Evolutionary conservation across 2,797 vertebrate genomes (phyloP).

Genomic region (Artibeus lituratus): DNA sequence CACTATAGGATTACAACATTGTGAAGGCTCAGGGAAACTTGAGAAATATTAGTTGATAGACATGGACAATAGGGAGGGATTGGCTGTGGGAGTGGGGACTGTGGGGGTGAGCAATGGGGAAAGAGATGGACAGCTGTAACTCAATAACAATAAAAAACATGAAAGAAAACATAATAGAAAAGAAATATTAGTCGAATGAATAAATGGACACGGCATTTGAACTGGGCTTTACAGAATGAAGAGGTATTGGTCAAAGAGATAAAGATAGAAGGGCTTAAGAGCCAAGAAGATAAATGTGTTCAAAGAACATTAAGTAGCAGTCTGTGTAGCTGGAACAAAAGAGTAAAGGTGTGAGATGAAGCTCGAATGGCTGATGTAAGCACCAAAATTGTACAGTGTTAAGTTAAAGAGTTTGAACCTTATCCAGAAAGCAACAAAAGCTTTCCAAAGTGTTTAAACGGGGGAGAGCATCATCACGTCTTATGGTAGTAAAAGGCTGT

Average conservation of each 20-base stretch:
- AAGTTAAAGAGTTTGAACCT: conserved; percentile 14
- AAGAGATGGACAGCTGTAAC: too few species aligned
- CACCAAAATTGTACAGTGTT: neutral
- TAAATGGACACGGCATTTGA: neutral
- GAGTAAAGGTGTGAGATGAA: neutral
- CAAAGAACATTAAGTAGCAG: neutral
- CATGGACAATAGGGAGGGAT: too few species aligned
- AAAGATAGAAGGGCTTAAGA: conserved; percentile 8
- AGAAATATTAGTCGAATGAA: conserved; percentile 21
- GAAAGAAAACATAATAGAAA: too few species aligned
- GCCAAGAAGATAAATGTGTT: neutral
- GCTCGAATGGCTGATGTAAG: neutral
- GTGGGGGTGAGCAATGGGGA: too few species aligned
- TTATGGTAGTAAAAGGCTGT: neutral
- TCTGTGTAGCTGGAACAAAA: neutral
- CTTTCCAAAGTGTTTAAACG: conserved; percentile 26
- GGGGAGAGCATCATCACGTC: neutral
- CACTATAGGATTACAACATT: neutral
- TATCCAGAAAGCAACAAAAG: conserved; percentile 33
- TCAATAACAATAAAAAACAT: too few species aligned
- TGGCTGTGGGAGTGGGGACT: too few species aligned
- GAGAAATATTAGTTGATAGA: neutral
- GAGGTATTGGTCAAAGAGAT: neutral
- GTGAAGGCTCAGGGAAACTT: neutral
- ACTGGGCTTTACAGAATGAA: neutral